phyloP scores from a whole-genome alignment of 1,140 invertebrate species.

The Drosophila kurseongensis region DNA sequence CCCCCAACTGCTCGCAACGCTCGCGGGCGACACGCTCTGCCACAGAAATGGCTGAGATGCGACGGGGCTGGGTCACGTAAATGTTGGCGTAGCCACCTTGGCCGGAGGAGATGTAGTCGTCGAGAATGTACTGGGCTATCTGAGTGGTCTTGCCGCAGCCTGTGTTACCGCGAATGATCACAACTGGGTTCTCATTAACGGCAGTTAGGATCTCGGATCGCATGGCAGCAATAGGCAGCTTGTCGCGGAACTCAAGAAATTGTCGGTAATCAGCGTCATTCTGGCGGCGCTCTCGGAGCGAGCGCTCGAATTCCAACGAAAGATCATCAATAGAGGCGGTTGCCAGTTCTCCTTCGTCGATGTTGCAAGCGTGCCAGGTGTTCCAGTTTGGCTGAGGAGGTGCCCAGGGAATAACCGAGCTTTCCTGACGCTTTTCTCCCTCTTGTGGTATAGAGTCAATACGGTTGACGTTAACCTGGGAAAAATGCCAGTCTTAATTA shows the following conservation, averaged over 20 bases:
- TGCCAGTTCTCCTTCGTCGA: conserved; percentile 96
- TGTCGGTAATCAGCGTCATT: conserved; percentile 62
- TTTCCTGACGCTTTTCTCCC: conserved; percentile 33
- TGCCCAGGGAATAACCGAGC: conserved; percentile 94
- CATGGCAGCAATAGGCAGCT: conserved; percentile 91
- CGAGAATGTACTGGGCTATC: conserved; percentile 98
- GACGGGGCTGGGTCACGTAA: conserved; percentile 96
- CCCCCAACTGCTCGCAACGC: conserved; percentile 92
- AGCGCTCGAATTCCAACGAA: conserved; percentile 90
- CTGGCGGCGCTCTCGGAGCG: conserved; percentile 86
- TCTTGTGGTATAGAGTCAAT: neutral
- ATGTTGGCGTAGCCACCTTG: conserved; percentile 94
- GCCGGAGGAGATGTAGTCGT: conserved; percentile 95
- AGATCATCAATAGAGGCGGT: conserved; percentile 91
- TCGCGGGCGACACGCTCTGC: conserved; percentile 95
- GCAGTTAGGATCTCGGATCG: conserved; percentile 91
- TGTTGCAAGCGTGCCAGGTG: conserved; percentile 97
- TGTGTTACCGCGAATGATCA: conserved; percentile 96
- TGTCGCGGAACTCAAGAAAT: conserved; percentile 87
- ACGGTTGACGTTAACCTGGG: conserved; percentile 32
- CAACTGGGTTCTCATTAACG: conserved; percentile 94
- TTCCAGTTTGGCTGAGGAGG: conserved; percentile 98
- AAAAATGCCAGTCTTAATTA: neutral
- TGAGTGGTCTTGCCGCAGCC: conserved; percentile 96
- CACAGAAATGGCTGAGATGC: conserved; percentile 97